Base-by-base conservation (phyloP, 2,888 invertebrate genomes). In the Parnassius mnemosyne region DNA sequence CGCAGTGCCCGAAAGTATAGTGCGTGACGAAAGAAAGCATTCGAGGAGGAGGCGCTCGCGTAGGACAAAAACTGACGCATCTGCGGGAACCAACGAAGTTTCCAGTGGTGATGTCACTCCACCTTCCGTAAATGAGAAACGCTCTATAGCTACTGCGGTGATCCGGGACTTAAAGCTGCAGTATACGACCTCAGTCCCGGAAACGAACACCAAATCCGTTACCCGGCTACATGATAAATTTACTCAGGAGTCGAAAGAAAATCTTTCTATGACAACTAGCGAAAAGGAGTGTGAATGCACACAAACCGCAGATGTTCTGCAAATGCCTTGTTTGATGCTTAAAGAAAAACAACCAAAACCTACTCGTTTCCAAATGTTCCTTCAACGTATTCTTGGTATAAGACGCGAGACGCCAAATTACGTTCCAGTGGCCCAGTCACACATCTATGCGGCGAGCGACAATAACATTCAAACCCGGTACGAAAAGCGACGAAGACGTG, bases 331-430 rank as follows among this genome's bases (percentile, higher is more conserved):
- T 61, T 60, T 80, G 7, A 61, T 78, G 25, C 44, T 74, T 7
- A 77, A 78, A 41, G 80, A 82, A 42, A 80, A 69, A 42, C 67
- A 52, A 42, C 70, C 79, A 0, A 84, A 77, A 57, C 69, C 78
- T 3, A 86, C 87, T 0, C 75, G 86, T 1, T 89, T 90, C 41
- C 89, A 89, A 65, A 73, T 74, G 5, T 89, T 90, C 54, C 69
- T 90, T 0, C 83, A 87, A 44, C 73, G 89, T 34, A 68, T 89
- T 1, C 78, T 89, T 34, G 90, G 89, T 0, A 71, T 87, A 2
- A 74, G 74, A 50, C 68, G 70, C 0, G 85, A 86, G 5, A 71
- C 72, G 34, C 55, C 56, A 53, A 72, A 70, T 47, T 75, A 72
- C 16, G 68, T 69, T 0, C 43, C 75, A 2, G 71, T 77, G 0